A percentile compares a stretch with the other conserved stretches of the same genome.
phyloP scores from a whole-genome alignment of 1,140 invertebrate genomes.

The Sitophilus oryzae region DNA sequence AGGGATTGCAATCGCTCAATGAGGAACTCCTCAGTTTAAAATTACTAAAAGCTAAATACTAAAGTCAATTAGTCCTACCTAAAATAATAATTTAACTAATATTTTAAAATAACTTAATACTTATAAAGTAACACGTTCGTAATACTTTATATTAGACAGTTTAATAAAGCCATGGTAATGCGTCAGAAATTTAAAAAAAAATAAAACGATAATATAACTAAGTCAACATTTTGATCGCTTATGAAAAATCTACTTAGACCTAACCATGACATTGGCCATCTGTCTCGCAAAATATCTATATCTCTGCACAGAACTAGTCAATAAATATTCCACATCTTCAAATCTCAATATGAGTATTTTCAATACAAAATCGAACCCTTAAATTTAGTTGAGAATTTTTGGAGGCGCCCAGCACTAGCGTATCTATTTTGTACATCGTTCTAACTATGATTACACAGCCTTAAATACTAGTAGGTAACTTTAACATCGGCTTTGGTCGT shows the following conservation, averaged over 20 bases:
- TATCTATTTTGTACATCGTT: not conserved
- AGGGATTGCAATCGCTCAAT: too few relatives aligned
- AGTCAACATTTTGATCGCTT: not conserved
- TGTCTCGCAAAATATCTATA: not conserved
- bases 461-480: slow-evolving; percentile 7
- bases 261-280: not conserved
- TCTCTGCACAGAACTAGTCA: too few relatives aligned
- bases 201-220: not conserved
- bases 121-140: not conserved
- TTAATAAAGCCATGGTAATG: not conserved
- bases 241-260: not conserved
- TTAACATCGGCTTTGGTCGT: not conserved
- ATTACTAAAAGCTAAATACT: too few relatives aligned
- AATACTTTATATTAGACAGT: not conserved
- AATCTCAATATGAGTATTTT: not conserved
- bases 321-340: not conserved
- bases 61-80: too few relatives aligned
- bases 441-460: slow-evolving; percentile 1
- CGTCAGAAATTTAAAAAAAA: not conserved
- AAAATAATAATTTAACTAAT: not conserved
- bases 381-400: not conserved
- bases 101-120: not conserved
- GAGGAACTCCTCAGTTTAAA: too few relatives aligned
- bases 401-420: not conserved
- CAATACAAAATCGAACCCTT: not conserved